Conservation (phyloP, 2,113 vertebrate species). For the Amphiprion ocellaris region DNA sequence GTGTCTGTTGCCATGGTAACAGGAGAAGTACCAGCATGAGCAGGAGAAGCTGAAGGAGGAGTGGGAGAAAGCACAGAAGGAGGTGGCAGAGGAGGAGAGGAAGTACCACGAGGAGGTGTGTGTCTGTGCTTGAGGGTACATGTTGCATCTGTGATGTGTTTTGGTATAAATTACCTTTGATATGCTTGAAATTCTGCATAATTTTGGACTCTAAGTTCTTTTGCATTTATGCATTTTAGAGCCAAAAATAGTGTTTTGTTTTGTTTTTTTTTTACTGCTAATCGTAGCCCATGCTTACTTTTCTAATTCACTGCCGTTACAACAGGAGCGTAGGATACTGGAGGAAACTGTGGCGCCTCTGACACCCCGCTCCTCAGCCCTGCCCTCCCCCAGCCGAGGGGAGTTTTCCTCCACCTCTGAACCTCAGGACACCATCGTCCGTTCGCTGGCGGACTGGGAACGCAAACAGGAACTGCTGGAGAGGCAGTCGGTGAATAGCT, state of each 20-base stretch:
- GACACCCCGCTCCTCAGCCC: conserved; percentile 77
- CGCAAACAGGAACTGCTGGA: conserved; percentile 79
- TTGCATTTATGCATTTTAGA: no score
- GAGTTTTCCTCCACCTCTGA: conserved; percentile 74
- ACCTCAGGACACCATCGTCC: conserved; percentile 72
- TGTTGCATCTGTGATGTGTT: not conserved
- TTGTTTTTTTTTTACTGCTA: no score
- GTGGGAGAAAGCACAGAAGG: conserved; percentile 97
- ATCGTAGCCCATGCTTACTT: no score
- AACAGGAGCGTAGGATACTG: conserved; percentile 94
- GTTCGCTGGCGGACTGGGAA: conserved; percentile 81
- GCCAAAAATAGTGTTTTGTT: no score
- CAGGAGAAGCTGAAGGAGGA: conserved; percentile 96
- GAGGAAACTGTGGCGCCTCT: conserved; percentile 94
- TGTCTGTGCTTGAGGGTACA: not conserved
- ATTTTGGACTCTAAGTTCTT: no score
- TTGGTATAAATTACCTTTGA: not conserved
- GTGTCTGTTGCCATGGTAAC: conserved; percentile 75
- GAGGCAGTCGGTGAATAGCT: conserved; percentile 76
- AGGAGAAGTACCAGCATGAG: conserved; percentile 95
- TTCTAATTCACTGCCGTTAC: not conserved
- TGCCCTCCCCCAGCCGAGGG: conserved; percentile 84
- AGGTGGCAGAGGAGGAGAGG: conserved; percentile 95
- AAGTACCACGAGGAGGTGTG: conserved; percentile 97
- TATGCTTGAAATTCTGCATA: not conserved